A percentile compares a stretch with the other conserved stretches of the same genome.
Conservation (phyloP, 2,797 vertebrate genomes). For the Lagorchestes hirsutus region DNA sequence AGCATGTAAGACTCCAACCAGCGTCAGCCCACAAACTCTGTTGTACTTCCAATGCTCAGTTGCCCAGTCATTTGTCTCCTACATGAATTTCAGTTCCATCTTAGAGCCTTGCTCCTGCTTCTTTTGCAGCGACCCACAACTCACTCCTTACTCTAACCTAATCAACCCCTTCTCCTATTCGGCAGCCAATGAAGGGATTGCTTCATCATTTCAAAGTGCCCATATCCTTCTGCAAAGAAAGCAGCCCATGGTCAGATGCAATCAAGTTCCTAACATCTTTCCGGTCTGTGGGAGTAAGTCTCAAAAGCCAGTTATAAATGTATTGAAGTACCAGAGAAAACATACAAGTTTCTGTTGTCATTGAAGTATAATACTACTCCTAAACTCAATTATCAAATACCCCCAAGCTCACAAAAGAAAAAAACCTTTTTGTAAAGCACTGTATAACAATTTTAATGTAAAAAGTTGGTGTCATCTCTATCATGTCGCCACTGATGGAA, state of each 20-base stretch:
- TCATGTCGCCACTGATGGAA: constrained; percentile 84
- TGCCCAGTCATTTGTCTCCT: background rate
- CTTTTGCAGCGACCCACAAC: background rate
- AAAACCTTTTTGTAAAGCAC: constrained; percentile 78
- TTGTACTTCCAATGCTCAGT: background rate
- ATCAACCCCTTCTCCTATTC: background rate
- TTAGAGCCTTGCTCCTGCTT: background rate
- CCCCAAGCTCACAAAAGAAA: constrained; percentile 68
- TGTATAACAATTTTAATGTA: constrained; percentile 81
- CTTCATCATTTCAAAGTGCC: background rate
- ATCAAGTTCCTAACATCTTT: background rate
- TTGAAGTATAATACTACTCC: constrained; percentile 76
- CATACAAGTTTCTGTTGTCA: constrained; percentile 55
- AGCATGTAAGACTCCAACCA: background rate
- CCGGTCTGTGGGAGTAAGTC: background rate
- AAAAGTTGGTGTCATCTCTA: constrained; percentile 83
- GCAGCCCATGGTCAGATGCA: background rate
- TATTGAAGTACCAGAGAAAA: constrained; percentile 49
- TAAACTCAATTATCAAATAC: constrained; percentile 79
- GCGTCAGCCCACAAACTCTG: background rate
- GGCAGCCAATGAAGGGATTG: background rate
- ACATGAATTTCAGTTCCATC: background rate
- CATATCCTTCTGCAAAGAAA: background rate
- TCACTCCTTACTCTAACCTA: background rate
- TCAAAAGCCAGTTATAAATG: background rate